These are phyloP conservation scores for Pseudorasbora parva DNA, from an alignment of 2,113 vertebrate species.

Conservation along the genomic window DNA sequence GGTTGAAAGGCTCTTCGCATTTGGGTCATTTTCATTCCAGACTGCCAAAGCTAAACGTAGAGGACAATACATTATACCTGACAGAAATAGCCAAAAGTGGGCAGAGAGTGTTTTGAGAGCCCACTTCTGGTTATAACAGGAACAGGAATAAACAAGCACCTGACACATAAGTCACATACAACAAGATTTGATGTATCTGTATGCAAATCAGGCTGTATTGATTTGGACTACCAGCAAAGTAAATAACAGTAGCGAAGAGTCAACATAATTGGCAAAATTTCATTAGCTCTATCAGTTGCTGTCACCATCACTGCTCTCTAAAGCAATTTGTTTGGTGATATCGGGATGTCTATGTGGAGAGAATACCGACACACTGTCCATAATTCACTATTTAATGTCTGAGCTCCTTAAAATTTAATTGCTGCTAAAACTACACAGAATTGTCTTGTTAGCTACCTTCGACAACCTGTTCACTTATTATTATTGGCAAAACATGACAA, in stretches of 20 bases:
- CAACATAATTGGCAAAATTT: conserved; percentile 19
- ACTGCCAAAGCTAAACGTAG: conserved; percentile 28
- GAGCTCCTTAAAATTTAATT: not conserved
- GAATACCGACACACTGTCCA: not conserved
- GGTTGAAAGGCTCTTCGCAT: conserved; percentile 19
- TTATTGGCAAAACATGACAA: not conserved
- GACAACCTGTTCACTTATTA: not conserved
- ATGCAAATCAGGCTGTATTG: not conserved
- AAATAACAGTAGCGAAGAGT: not conserved
- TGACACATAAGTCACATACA: conserved; percentile 9
- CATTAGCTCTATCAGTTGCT: conserved; percentile 20
- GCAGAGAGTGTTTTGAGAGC: conserved; percentile 8
- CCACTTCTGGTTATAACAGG: conserved; percentile 23
- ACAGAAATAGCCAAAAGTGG: conserved; percentile 37
- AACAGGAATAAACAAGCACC: conserved; percentile 1
- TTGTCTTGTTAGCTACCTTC: not conserved
- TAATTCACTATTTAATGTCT: not conserved
- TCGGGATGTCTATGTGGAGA: conserved; percentile 1
- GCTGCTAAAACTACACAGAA: not conserved
- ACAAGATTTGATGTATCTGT: not conserved
- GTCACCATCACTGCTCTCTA: conserved; percentile 18
- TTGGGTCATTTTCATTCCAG: conserved; percentile 40
- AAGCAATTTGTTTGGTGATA: conserved; percentile 26
- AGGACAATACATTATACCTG: conserved; percentile 30
- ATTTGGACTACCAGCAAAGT: not conserved